Conservation (phyloP, 2,113 vertebrate genomes). For the Meleagris gallopavo region DNA sequence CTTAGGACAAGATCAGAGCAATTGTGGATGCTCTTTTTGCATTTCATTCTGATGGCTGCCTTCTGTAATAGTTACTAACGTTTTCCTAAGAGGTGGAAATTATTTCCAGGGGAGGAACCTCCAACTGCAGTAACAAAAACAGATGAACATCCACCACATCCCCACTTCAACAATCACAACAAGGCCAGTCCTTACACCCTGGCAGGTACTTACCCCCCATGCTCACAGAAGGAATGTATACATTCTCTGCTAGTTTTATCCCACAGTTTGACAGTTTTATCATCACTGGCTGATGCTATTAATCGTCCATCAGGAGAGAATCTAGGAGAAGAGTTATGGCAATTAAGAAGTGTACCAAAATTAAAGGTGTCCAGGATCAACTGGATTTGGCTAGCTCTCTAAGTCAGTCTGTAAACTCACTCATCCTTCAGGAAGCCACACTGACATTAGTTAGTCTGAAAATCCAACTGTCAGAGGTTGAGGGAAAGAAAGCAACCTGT, state of each 20-base stretch:
- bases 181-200: fast-evolving
- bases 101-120: neutral
- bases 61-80: neutral
- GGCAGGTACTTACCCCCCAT: constrained; percentile 84
- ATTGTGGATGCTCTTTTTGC: neutral
- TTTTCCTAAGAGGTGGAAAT: neutral
- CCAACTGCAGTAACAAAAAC: neutral
- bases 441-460: neutral
- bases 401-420: neutral
- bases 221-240: constrained; percentile 93
- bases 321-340: constrained; percentile 66
- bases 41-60: neutral
- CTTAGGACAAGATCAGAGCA: neutral
- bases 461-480: neutral
- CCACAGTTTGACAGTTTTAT: constrained; percentile 96
- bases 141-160: neutral
- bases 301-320: constrained; percentile 95
- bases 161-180: neutral
- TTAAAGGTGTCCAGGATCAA: fast-evolving
- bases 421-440: neutral
- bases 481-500: neutral
- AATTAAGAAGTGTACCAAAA: neutral
- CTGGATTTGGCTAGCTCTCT: neutral
- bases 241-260: constrained; percentile 95
- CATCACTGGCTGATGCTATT: constrained; percentile 94